Base-by-base conservation (phyloP, 1,140 invertebrate species). In the Oedothorax gibbosus region DNA sequence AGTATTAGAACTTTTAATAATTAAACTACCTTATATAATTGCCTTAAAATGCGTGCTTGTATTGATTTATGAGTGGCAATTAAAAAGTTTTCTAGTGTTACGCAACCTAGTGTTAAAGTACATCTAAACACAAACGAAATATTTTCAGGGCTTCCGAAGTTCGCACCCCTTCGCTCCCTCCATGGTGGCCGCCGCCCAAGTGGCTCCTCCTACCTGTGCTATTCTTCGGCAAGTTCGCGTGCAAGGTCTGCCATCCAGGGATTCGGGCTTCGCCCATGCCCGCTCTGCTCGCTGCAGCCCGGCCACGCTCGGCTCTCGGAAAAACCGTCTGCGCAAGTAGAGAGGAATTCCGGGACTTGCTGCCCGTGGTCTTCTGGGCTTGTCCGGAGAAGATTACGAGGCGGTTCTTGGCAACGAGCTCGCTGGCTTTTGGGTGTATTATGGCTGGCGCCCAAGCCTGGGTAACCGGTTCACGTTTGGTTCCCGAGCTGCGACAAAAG, bases 381-480 rank as follows among this genome's bases (percentile, higher is more conserved):
- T 95, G 95, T 88, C 96, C 96, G 6, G 77, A 56, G 93, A 93
- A 4, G 94, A 95, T 86, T 94, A 95, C 85, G 53, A 71, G 11
- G 15, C 10, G 6, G 60, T 71, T 9, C 50, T 84, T 6, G 9
- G 54, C 3, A 14, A 66, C 6, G 56, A 64, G 20, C 11, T 9
- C 0, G 78, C 7, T 65, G 18, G 10, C n/a, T 85, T 7, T 86
- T 68, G 85, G 62, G 82, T 18, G 10, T n/a, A n/a, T n/a, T 81
- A 0, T 98, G 97, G 96, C 90, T 98, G n/a, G 90, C 98, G 2
- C 96, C 0, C 96, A 99, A 89, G 95, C 96, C 0, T 98, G 97
- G 97, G 95, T 99, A 18, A 96, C n/a, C 96, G 0, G 91, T 99
- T 64, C 98, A 99, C 88, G 97, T 99, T 66, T 99, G 97, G 97